Evolutionary conservation across 2,888 invertebrate genomes (phyloP).

Genomic region (Beris chalybata): DNA sequence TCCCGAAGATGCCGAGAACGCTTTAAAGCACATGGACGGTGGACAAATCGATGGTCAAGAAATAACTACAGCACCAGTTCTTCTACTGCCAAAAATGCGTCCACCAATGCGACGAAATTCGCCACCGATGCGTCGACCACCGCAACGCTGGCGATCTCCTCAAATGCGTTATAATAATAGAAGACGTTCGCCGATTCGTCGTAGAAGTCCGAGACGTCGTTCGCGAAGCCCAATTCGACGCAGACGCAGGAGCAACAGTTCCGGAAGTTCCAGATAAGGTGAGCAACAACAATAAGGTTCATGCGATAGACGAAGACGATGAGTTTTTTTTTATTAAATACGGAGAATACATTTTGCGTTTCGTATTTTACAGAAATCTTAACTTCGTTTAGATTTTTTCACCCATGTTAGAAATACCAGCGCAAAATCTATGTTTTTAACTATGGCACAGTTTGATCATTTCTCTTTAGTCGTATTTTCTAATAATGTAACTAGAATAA

Average conservation of each 20-base stretch:
- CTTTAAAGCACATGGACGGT: conserved; percentile 99
- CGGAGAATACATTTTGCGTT: too few relatives aligned
- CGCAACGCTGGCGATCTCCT: conserved; percentile 55
- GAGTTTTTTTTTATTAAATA: too few relatives aligned
- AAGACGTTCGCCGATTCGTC: conserved; percentile 49
- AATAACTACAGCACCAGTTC: conserved; percentile 87
- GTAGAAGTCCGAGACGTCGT: conserved; percentile 53
- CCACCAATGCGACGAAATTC: conserved; percentile 51
- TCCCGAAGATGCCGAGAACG: conserved; percentile 95
- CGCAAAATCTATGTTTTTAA: too few relatives aligned
- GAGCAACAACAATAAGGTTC: too few relatives aligned
- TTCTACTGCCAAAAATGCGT: conserved; percentile 70
- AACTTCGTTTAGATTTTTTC: too few relatives aligned
- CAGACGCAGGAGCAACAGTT: conserved; percentile 54
- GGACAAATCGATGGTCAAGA: conserved; percentile 97
- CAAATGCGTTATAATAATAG: conserved; percentile 46
- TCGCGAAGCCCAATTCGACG: conserved; percentile 55
- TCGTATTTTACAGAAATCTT: too few relatives aligned
- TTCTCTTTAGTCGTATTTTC: too few relatives aligned
- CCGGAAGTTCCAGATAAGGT: conserved; percentile 50
- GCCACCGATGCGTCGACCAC: conserved; percentile 51
- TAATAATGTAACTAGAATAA: too few relatives aligned
- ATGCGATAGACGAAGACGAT: too few relatives aligned
- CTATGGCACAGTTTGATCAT: too few relatives aligned
- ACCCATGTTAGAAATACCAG: too few relatives aligned